Base-by-base conservation (phyloP, 2,888 invertebrate genomes). In the Andrena hattorfiana region DNA sequence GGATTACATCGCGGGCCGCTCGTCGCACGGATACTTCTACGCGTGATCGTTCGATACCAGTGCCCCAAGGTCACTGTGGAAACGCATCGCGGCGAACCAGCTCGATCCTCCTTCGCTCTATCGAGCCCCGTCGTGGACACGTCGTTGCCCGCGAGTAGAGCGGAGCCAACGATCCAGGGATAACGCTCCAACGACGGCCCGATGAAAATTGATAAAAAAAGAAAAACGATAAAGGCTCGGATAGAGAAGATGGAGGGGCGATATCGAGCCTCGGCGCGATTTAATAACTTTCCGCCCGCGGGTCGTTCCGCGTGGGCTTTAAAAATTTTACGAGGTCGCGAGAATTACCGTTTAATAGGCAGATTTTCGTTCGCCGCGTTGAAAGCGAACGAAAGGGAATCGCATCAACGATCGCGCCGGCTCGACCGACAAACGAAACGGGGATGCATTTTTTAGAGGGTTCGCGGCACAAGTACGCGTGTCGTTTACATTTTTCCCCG, bases 401-500 rank as follows among this genome's bases (percentile, higher is more conserved):
- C 67, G 48, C 2, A 20, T 5, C 16, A 42, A 42, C 42, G 70
- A 42, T 23, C 10, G n/a, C 23, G 23, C 26, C 5, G 8, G 16
- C 16, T 32, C 62, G 35, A 72, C 68, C 68, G 49, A 23, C 71
- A 26, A 26, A 8, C 70, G 51, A 32, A 42, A 23, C 68, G 68
- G 26, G 20, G 62, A 60, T 60, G 28, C 78, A 78, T 81, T 81
- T 84, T 81, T 85, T 56, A 63, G 71, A 54, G 70, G 59, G 35
- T 35, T 7, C 54, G 28, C 56, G 20, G 16, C 13, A 35, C 30
- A 60, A 35, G 10, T 28, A 10, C 35, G 32, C n/a, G 42, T n/a
- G 62, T 54, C 48, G 67, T 75, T 82, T 80, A 75, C 56, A 80
- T 75, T 71, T 80, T 64, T 68, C 76, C 82, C 42, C 76, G 51